Percentiles rank a stretch among this genome's conserved stretches.
These are phyloP conservation scores for Fratercula arctica DNA, from an alignment of 2,797 vertebrate species.

Conservation along the genomic window DNA sequence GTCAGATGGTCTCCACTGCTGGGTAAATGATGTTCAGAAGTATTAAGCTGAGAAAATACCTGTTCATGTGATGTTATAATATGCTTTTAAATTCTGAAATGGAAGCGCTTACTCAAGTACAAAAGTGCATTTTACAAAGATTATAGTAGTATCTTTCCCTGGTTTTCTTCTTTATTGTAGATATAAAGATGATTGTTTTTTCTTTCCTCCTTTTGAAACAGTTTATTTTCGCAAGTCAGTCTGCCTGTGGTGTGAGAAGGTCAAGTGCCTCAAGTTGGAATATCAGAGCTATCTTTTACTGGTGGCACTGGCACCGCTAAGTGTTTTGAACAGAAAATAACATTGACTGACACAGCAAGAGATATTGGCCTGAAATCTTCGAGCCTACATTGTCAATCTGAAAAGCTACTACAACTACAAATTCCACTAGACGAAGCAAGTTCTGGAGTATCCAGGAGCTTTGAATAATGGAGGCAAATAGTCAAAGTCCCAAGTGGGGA, in stretches of 20 bases:
- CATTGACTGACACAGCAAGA: not conserved
- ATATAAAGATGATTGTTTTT: fast-evolving
- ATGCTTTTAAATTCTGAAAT: not conserved
- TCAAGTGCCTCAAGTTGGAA: not conserved
- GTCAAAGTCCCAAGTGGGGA: not conserved
- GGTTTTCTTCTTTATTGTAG: not conserved
- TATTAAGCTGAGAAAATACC: not conserved
- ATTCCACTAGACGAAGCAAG: not conserved
- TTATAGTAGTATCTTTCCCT: not conserved
- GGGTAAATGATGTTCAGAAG: not conserved
- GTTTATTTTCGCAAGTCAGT: not conserved
- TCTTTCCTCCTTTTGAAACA: not conserved
- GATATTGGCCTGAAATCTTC: not conserved
- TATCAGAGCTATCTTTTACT: not conserved
- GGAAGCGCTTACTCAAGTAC: not conserved
- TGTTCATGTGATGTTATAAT: not conserved
- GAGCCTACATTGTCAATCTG: not conserved
- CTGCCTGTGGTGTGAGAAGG: not conserved
- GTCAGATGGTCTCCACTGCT: not conserved
- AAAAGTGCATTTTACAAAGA: not conserved
- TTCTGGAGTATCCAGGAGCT: not conserved
- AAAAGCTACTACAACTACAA: not conserved
- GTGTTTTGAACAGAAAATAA: not conserved
- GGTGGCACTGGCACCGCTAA: not conserved
- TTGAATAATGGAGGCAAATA: not conserved